A percentile compares a stretch with the other conserved stretches of the same genome.
Evolutionary conservation across 1,140 invertebrate genomes (phyloP).

Genomic region (Sinonovacula constricta): DNA sequence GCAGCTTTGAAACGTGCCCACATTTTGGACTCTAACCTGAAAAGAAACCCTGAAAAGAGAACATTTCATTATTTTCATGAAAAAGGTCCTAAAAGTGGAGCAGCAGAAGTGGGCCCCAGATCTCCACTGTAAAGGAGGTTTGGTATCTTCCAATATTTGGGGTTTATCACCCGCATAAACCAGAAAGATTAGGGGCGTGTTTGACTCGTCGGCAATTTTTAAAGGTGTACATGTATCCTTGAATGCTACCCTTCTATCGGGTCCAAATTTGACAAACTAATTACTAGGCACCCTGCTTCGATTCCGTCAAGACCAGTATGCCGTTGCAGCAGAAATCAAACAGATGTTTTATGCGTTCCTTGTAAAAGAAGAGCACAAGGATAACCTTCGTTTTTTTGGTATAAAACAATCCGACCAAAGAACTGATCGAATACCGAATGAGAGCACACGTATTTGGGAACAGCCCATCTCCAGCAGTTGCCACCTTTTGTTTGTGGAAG

Average conservation of each 20-base stretch:
- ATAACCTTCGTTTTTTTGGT: slow-evolving; percentile 41
- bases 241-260: slow-evolving; percentile 56
- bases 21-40: no score
- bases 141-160: slow-evolving; percentile 45
- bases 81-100: no score
- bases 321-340: slow-evolving; percentile 35
- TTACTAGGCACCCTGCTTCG: slow-evolving; percentile 51
- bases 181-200: slow-evolving; percentile 35
- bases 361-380: not conserved
- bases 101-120: no score
- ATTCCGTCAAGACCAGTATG: slow-evolving; percentile 48
- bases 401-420: slow-evolving; percentile 19
- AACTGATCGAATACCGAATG: slow-evolving; percentile 45
- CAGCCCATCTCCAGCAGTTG: slow-evolving; percentile 22
- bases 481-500: slow-evolving; percentile 30
- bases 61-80: no score
- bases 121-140: no score
- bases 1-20: no score
- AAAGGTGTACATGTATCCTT: slow-evolving; percentile 58
- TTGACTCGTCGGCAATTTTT: slow-evolving; percentile 40
- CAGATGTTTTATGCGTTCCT: slow-evolving; percentile 26
- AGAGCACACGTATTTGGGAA: slow-evolving; percentile 47
- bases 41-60: no score
- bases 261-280: slow-evolving; percentile 74
- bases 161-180: slow-evolving; percentile 31